Evolutionary conservation across 2,888 invertebrate genomes (phyloP), one percentile per base, ranked within the genome.

Genomic region (Lysandra bellargus): DNA sequence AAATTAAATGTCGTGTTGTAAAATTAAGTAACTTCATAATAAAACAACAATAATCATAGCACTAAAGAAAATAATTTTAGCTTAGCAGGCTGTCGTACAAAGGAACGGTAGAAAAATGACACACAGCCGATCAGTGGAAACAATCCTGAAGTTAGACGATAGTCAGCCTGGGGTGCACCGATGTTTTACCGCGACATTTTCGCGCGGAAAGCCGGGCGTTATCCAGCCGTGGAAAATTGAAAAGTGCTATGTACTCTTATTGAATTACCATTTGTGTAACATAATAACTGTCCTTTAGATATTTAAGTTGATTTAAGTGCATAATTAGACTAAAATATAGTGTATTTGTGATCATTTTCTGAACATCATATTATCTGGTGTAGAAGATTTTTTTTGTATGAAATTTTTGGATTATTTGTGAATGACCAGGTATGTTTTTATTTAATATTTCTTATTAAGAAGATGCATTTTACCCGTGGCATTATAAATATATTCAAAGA

Each of bases 201-300:
- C 95, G 95, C 95, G 95, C 95, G 95, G 94, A 93, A 94, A 92
- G 94, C 93, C 93, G 93, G 94, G 92, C 94, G 93, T 93, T 93
- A 94, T 93, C 89, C 91, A 94, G 93, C 93, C 92, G 92, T 93
- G 92, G 92, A 94, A 93, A 92, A 86, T 89, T 91, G 85, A 90
- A 91, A 92, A 91, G 87, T 88, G 88, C 85, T 86, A 87, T 85
- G 85, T 88, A 83, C 83, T 86, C 85, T 87, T 83, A 84, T 86
- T 86, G 85, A 86, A 84, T 83, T 85, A 80, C 79, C 77, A 76
- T 81, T 79, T 80, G 77, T 83, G 81, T 82, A 79, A 83, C 77
- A 83, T 80, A 78, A 84, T 81, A 81, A 80, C 78, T 60, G 60
- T 73, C 81, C 75, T 81, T 81, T 82, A 80, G 74, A 77, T 78